Evolutionary conservation across 2,113 vertebrate genomes (phyloP), one percentile per base, ranked within the genome.

Genomic region (Sander lucioperca): DNA sequence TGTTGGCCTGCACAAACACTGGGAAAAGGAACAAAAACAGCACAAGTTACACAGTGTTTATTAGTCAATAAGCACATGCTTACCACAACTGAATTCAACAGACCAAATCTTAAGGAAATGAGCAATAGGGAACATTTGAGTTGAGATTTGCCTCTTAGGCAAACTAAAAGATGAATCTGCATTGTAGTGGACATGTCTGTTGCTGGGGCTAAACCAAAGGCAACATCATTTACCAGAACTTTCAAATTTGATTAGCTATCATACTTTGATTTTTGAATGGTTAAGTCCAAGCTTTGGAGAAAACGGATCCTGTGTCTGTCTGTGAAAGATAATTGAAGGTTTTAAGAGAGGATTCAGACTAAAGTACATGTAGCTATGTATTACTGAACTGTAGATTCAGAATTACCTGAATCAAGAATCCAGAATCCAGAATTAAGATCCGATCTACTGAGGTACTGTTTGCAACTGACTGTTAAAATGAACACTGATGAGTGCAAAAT

Each of bases 1-100:
- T 99, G 95, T 99, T 99, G 93, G 98, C 98, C 96, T 99, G 98
- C 87, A 99, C 98, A 59, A 99, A 99, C 92, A 99, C 98, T 99
- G 92, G 36, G 58, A 69, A 69, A 62, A 73, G 25, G 65, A 68
- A 85, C 14, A 84, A 30, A 84, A 7, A 66, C n/a, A 39, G 48
- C 39, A 59, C 21, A 47, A 23, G 13, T 85, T 50, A 70, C 15
- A 48, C n/a, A 5, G 21, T 2, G 65, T 61, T 75, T 9, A 63
- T 27, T 3, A 23, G 43, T 18, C 33, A 33, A 56, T 18, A 14
- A n/a, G 36, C 8, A 21, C 21, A 23, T 30, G n/a, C 10, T 30
- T 27, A 59, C 5, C 14, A 69, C 0, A 6, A 59, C 43, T n/a
- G 25, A 16, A 33, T 47, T 14, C 5, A 16, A 21, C 33, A 3